These are phyloP conservation scores for Serripes groenlandicus DNA, from an alignment of 2,888 invertebrate species.

Conservation along the genomic window DNA sequence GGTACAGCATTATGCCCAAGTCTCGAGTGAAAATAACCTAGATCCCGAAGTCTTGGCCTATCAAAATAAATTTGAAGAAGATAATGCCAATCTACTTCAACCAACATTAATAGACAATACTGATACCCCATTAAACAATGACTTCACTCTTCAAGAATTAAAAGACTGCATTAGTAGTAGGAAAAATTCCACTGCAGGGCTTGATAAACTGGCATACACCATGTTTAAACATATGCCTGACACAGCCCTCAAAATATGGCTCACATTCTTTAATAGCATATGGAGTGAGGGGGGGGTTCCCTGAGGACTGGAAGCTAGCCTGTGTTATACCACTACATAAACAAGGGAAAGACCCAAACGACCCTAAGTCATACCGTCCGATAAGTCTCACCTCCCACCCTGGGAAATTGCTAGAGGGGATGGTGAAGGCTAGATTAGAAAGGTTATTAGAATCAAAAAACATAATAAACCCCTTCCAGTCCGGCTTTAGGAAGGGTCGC, in stretches of 20 bases:
- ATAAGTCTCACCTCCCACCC: conserved; percentile 40
- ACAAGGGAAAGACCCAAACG: conserved; percentile 7
- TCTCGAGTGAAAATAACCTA: conserved; percentile 26
- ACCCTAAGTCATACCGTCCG: conserved; percentile 30
- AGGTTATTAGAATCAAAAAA: conserved; percentile 21
- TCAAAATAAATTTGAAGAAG: conserved; percentile 24
- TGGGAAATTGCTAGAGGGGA: conserved; percentile 32
- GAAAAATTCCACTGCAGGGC: conserved; percentile 17
- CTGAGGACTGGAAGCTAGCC: conserved; percentile 25
- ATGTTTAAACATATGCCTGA: conserved; percentile 13
- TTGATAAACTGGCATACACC: conserved; percentile 8
- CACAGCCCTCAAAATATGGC: not conserved
- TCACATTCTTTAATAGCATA: conserved; percentile 3
- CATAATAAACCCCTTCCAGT: conserved; percentile 17
- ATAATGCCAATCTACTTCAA: too few species aligned
- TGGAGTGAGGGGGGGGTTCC: conserved; percentile 7
- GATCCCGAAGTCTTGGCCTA: conserved; percentile 4
- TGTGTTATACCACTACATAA: conserved; percentile 32
- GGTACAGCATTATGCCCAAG: conserved; percentile 13
- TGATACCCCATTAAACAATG: too few species aligned
- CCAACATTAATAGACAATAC: too few species aligned
- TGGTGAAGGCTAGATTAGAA: conserved; percentile 20
- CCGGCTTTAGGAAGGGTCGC: conserved; percentile 20
- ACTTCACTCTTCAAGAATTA: conserved; percentile 21
- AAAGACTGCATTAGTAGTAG: conserved; percentile 3